Conservation (phyloP, 2,888 invertebrate genomes). For the Callyntrura guangdongensis region DNA sequence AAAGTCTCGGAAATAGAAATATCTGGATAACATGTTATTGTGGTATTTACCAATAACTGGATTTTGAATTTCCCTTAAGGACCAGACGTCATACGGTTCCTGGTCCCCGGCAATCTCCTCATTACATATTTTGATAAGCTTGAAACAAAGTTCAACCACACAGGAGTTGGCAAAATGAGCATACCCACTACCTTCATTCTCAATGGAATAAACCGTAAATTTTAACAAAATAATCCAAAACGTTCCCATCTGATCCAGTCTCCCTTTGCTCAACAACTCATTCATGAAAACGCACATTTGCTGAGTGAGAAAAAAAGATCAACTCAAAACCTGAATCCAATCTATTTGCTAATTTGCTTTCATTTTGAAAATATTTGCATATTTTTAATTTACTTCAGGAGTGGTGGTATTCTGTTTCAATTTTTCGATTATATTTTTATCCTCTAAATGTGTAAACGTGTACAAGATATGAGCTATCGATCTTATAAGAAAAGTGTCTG, state of each 20-base stretch:
- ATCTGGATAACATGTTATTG: too few species aligned
- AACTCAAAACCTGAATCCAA: too few species aligned
- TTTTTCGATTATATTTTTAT: not conserved
- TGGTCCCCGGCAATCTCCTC: not conserved
- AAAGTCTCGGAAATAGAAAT: too few species aligned
- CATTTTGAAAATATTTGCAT: too few species aligned
- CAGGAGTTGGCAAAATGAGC: not conserved
- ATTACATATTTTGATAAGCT: not conserved
- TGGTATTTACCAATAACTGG: slow-evolving; percentile 58
- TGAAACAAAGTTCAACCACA: slow-evolving; percentile 14
- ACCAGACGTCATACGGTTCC: not conserved
- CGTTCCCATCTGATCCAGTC: slow-evolving; percentile 27
- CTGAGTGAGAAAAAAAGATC: not conserved
- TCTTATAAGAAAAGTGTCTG: not conserved
- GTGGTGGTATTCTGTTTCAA: not conserved
- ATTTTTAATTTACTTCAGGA: too few species aligned
- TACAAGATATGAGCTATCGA: not conserved
- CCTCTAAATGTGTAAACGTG: not conserved
- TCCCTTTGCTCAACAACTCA: not conserved
- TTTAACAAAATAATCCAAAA: slow-evolving; percentile 50
- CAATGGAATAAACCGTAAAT: too few species aligned
- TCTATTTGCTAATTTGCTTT: too few species aligned
- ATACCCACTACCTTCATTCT: not conserved
- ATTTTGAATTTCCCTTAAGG: slow-evolving; percentile 27
- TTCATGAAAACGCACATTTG: slow-evolving; percentile 27